phyloP scores from a whole-genome alignment of 2,888 invertebrate species.

The Trichopria drosophilae region DNA sequence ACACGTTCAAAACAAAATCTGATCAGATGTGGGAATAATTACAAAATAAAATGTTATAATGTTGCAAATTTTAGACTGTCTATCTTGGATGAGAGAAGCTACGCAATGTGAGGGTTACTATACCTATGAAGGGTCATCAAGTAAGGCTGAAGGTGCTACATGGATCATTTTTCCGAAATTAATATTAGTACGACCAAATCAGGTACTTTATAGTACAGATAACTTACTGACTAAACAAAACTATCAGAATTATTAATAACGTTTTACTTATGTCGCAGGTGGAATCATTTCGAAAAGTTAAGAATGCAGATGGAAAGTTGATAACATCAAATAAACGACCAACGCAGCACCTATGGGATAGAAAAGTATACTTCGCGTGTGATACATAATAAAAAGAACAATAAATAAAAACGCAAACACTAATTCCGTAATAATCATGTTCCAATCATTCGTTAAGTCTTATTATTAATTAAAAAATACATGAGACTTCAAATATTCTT shows the following conservation, averaged over 20 bases:
- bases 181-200: slow-evolving; percentile 39
- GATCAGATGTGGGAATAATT: no score
- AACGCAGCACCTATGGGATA: slow-evolving; percentile 32
- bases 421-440: background rate
- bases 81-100: slow-evolving; percentile 47
- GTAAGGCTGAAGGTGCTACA: slow-evolving; percentile 40
- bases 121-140: slow-evolving; percentile 44
- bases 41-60: no score
- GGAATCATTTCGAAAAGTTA: slow-evolving; percentile 43
- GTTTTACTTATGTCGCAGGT: slow-evolving; percentile 31
- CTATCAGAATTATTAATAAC: background rate
- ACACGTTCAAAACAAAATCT: no score
- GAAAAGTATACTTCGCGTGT: slow-evolving; percentile 36
- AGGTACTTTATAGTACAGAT: slow-evolving; percentile 40
- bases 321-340: slow-evolving; percentile 39
- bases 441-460: slow-evolving; percentile 14
- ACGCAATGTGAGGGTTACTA: slow-evolving; percentile 43
- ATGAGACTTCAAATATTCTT: background rate
- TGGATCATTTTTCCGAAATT: slow-evolving; percentile 48
- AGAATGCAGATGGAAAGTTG: slow-evolving; percentile 26
- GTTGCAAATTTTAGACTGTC: slow-evolving; percentile 40
- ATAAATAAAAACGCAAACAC: slow-evolving; percentile 5
- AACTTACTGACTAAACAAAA: background rate
- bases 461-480: background rate
- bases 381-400: slow-evolving; percentile 7